A percentile compares a stretch with the other conserved stretches of the same genome.
These are phyloP conservation scores for Falco cherrug DNA, from an alignment of 2,797 vertebrate species.

Conservation along the genomic window DNA sequence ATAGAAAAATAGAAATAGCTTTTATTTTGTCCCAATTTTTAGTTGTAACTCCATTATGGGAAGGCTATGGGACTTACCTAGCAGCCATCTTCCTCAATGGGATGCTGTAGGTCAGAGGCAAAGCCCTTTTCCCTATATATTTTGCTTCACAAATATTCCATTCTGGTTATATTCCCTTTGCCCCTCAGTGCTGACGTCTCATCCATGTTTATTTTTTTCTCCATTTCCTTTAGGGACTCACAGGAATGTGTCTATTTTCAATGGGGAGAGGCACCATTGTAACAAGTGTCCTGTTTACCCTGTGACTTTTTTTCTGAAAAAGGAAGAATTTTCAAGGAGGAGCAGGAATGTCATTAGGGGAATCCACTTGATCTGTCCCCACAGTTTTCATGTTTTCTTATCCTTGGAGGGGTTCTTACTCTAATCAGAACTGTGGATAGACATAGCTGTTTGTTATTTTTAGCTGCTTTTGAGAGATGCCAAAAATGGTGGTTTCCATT, in stretches of 20 bases:
- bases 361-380: conserved; percentile 60
- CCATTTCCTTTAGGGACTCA: conserved; percentile 46
- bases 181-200: conserved; percentile 38
- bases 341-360: conserved; percentile 20
- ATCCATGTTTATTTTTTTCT: conserved; percentile 31
- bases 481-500: conserved; percentile 50
- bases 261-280: conserved; percentile 24
- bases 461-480: conserved; percentile 39
- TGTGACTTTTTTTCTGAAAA: conserved; percentile 58
- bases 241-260: conserved; percentile 67
- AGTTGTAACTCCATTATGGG: conserved; percentile 23
- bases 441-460: conserved; percentile 57
- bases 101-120: conserved; percentile 58
- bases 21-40: conserved; percentile 28
- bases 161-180: conserved; percentile 63
- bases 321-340: conserved; percentile 48
- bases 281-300: conserved; percentile 52
- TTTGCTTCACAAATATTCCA: conserved; percentile 67
- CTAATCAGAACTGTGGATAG: conserved; percentile 3
- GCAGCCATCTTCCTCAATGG: conserved; percentile 17
- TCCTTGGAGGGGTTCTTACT: conserved; percentile 9
- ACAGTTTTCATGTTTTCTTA: conserved; percentile 33
- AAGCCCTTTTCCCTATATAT: conserved; percentile 67
- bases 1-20: not conserved
- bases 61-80: conserved; percentile 6